Conservation (phyloP, 2,888 invertebrate genomes). For the Sturmia bella region DNA sequence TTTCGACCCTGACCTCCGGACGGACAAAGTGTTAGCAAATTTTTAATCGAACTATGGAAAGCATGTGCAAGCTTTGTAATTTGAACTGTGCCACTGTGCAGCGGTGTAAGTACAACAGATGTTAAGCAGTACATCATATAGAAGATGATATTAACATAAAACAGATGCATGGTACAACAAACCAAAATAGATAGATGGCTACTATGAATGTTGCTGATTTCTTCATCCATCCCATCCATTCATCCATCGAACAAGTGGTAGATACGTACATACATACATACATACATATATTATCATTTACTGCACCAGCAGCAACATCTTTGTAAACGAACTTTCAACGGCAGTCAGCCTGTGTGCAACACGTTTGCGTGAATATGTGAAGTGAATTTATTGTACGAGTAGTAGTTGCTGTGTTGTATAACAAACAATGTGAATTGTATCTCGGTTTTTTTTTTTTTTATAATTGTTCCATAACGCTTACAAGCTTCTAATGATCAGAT, state of each 20-base stretch:
- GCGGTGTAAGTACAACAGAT: conserved; percentile 1
- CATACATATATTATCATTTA: conserved; percentile 20
- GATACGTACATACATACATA: background rate
- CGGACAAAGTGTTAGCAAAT: no score
- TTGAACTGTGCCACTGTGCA: background rate
- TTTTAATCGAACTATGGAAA: no score
- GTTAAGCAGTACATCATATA: background rate
- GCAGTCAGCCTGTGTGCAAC: background rate
- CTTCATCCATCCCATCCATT: conserved; percentile 39
- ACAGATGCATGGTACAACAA: conserved; percentile 67
- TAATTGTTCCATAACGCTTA: conserved; percentile 36
- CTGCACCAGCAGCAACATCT: conserved; percentile 42
- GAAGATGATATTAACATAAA: conserved; percentile 65
- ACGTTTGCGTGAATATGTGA: background rate
- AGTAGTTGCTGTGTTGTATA: conserved; percentile 49
- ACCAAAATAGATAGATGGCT: no score
- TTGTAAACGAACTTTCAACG: conserved; percentile 1
- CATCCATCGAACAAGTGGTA: conserved; percentile 3
- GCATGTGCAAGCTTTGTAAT: no score
- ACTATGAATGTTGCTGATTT: conserved; percentile 52
- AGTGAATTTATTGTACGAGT: conserved; percentile 67
- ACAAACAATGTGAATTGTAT: conserved; percentile 63
- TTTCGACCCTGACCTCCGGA: no score
- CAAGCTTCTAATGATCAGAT: conserved; percentile 44
- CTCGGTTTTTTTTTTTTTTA: conserved; percentile 14